Conservation (phyloP, 2,797 vertebrate species). For the Tenualosa thibaudeaui region DNA sequence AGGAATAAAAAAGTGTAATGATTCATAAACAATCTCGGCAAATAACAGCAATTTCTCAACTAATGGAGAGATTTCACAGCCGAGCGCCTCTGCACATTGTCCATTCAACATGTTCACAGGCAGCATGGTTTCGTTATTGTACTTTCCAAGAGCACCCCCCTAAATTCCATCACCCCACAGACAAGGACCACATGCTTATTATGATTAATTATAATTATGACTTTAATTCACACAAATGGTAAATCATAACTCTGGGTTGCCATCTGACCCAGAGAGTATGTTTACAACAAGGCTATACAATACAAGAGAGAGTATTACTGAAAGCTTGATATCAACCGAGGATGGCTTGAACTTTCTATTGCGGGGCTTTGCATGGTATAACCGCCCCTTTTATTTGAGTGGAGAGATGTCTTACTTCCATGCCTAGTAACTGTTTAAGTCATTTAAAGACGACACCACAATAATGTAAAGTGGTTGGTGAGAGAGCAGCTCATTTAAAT, state of each 20-base stretch:
- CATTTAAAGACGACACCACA: neutral
- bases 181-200: slow-evolving; percentile 38
- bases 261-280: slow-evolving; percentile 34
- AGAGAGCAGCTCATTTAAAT: neutral
- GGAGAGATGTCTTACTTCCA: neutral
- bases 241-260: slow-evolving; percentile 49
- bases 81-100: slow-evolving; percentile 52
- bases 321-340: neutral
- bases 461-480: neutral
- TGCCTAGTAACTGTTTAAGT: neutral
- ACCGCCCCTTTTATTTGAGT: neutral
- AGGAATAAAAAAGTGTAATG: slow-evolving; percentile 58
- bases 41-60: slow-evolving; percentile 79
- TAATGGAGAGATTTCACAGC: slow-evolving; percentile 78
- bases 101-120: slow-evolving; percentile 58
- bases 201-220: slow-evolving; percentile 41
- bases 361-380: neutral
- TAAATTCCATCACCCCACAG: neutral
- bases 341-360: neutral
- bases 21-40: slow-evolving; percentile 75
- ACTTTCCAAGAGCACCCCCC: slow-evolving; percentile 30
- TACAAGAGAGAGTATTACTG: neutral
- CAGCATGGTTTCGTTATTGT: slow-evolving; percentile 37
- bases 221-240: slow-evolving; percentile 48
- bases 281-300: slow-evolving; percentile 31